A percentile compares a stretch with the other conserved stretches of the same genome.
These are phyloP conservation scores for Nesometra sesokonis DNA, from an alignment of 35 echinoderm and acorn worm species.

Conservation along the genomic window DNA sequence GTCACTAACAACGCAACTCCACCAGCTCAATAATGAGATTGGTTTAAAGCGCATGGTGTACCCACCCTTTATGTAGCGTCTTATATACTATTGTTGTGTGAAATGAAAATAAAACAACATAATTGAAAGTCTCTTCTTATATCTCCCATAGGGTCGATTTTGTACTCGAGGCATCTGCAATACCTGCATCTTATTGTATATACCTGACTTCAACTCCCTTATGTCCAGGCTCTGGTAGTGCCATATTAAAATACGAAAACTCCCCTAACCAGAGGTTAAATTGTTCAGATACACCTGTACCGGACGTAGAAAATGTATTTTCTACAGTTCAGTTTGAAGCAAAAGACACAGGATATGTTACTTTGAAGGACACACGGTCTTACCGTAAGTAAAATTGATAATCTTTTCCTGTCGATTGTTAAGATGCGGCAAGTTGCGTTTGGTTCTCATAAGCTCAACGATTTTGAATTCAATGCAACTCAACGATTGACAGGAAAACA, in stretches of 20 bases:
- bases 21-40: no score
- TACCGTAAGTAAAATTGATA: background rate
- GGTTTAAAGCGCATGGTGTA: no score
- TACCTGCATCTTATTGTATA: background rate
- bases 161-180: background rate
- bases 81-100: no score
- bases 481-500: no score
- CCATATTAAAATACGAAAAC: background rate
- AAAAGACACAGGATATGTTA: background rate
- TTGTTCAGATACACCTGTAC: background rate
- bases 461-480: no score
- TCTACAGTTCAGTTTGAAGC: background rate
- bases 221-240: background rate
- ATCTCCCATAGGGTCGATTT: background rate
- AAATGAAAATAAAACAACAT: no score
- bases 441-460: no score
- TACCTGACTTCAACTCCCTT: background rate
- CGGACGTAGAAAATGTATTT: background rate
- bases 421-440: no score
- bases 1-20: no score
- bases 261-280: background rate
- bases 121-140: no score
- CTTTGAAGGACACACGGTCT: background rate
- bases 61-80: no score
- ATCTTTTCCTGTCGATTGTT: no score